A percentile compares a stretch with the other conserved stretches of the same genome.
phyloP scores from a whole-genome alignment of 2,888 invertebrate species.

The Sarcophaga subvicina region DNA sequence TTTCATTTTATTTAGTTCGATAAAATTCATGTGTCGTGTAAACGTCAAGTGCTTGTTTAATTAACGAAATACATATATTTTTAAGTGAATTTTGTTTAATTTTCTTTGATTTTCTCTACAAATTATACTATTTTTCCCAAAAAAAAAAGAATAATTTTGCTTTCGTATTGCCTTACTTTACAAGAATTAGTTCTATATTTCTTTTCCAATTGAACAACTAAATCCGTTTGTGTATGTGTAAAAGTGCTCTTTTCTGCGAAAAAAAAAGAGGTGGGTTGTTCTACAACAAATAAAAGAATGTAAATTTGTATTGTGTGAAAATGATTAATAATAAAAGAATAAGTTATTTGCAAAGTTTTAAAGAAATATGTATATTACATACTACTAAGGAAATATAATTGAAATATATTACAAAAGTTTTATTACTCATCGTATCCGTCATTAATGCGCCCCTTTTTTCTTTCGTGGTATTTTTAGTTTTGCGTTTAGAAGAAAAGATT shows the following conservation, averaged over 20 bases:
- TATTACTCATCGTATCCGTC: slow-evolving; percentile 59
- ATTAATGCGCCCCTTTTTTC: slow-evolving; percentile 44
- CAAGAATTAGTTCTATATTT: background rate
- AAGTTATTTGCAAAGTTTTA: background rate
- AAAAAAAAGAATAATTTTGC: background rate
- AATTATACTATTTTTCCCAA: background rate
- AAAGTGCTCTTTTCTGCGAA: background rate
- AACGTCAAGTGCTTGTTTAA: slow-evolving; percentile 54
- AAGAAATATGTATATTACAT: background rate
- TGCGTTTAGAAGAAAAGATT: slow-evolving; percentile 43
- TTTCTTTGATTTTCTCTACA: slow-evolving; percentile 41
- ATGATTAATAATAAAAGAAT: background rate
- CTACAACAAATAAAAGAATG: background rate
- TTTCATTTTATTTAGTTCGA: slow-evolving; percentile 61
- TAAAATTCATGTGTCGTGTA: slow-evolving; percentile 57
- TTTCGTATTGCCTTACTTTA: background rate
- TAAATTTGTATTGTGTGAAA: background rate
- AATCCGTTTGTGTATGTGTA: slow-evolving; percentile 20
- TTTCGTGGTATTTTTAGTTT: slow-evolving; percentile 56
- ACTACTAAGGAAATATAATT: background rate
- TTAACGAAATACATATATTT: slow-evolving; percentile 20
- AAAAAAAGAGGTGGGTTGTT: slow-evolving; percentile 44
- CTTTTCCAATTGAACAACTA: background rate
- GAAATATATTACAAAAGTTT: slow-evolving; percentile 29
- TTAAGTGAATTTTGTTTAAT: slow-evolving; percentile 55